Conservation (phyloP, 2,888 invertebrate species). For the Axea sp. region DNA sequence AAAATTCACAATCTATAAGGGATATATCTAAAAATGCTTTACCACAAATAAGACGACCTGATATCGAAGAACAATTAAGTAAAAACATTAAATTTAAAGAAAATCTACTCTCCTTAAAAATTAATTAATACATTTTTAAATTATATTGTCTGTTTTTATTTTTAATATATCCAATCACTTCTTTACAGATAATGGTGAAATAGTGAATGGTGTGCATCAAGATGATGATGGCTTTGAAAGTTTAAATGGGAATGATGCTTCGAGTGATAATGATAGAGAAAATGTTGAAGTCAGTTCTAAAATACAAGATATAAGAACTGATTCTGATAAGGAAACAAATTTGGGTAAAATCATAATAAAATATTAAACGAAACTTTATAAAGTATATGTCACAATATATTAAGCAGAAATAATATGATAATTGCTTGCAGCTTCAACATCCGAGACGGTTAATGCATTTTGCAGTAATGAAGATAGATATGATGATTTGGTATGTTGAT, state of each 20-base stretch:
- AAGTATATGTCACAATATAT: no score
- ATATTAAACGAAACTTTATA: not conserved
- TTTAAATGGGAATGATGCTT: conserved; percentile 90
- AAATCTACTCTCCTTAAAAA: no score
- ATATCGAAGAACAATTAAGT: conserved; percentile 58
- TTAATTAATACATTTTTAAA: not conserved
- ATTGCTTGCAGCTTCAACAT: conserved; percentile 15
- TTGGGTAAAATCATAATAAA: conserved; percentile 6
- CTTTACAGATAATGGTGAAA: conserved; percentile 49
- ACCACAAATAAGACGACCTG: conserved; percentile 40
- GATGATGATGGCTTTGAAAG: conserved; percentile 93
- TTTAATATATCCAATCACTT: not conserved
- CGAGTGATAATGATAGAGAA: conserved; percentile 84
- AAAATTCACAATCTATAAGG: conserved; percentile 20
- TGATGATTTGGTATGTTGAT: conserved; percentile 30
- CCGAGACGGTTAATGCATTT: conserved; percentile 7
- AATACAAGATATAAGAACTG: conserved; percentile 1
- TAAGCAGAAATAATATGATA: not conserved
- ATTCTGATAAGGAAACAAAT: conserved; percentile 5
- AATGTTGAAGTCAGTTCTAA: conserved; percentile 55
- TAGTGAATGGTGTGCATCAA: conserved; percentile 74
- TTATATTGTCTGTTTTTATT: not conserved
- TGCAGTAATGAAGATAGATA: conserved; percentile 26
- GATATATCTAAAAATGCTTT: conserved; percentile 22
- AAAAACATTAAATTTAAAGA: conserved; percentile 4